Evolutionary conservation across 2,797 vertebrate species (phyloP).

Genomic region (Peromyscus attwateri): DNA sequence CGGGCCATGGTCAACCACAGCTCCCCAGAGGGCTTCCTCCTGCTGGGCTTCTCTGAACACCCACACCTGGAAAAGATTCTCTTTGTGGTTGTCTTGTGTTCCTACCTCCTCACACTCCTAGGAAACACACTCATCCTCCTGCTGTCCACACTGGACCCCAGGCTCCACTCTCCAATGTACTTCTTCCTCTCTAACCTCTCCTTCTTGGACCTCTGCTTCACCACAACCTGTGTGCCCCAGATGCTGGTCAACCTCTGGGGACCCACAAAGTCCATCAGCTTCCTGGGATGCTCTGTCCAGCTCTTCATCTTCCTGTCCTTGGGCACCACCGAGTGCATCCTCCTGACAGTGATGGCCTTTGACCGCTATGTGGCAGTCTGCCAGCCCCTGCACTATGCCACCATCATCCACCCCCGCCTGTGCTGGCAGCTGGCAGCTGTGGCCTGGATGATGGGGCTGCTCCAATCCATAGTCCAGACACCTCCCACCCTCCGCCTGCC

Average conservation of each 20-base stretch:
- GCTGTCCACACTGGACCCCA: constrained; percentile 50
- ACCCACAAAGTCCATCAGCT: constrained; percentile 54
- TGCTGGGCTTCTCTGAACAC: constrained; percentile 66
- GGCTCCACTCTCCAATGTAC: constrained; percentile 62
- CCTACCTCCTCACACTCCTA: constrained; percentile 16
- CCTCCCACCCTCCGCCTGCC: not conserved
- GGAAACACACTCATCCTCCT: constrained; percentile 62
- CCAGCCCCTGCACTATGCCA: constrained; percentile 44
- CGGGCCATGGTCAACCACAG: constrained; percentile 43
- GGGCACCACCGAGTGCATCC: constrained; percentile 31
- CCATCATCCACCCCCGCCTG: constrained; percentile 20
- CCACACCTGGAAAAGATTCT: constrained; percentile 64
- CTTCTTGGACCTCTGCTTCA: constrained; percentile 69
- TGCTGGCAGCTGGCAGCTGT: not conserved
- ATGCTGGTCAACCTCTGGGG: constrained; percentile 56
- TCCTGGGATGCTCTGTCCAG: constrained; percentile 45
- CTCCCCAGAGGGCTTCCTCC: constrained; percentile 9
- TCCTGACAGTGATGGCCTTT: constrained; percentile 54
- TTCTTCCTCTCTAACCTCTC: constrained; percentile 68
- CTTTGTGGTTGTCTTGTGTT: not conserved
- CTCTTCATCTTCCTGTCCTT: constrained; percentile 50
- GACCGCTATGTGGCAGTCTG: constrained; percentile 59
- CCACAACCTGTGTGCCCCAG: constrained; percentile 40
- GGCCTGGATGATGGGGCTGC: not conserved
- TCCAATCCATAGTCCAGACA: constrained; percentile 16